Conservation (phyloP, 2,888 invertebrate genomes). For the Heliconius hortense region DNA sequence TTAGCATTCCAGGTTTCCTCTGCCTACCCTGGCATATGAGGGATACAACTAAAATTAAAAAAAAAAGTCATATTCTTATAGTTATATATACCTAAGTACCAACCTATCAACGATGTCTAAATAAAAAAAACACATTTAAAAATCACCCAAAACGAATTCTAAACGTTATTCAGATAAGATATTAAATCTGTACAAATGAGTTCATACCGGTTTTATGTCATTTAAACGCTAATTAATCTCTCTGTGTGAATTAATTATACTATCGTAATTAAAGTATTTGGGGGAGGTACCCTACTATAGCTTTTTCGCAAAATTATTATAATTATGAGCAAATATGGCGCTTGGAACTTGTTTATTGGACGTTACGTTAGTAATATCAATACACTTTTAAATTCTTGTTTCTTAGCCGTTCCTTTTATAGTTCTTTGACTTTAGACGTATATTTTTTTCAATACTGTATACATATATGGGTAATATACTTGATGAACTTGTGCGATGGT, state of each 20-base stretch:
- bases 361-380: not conserved
- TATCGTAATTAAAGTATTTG: conserved; percentile 3
- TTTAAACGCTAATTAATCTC: conserved; percentile 4
- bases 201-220: not conserved
- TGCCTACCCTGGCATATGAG: too few relatives aligned
- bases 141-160: not conserved
- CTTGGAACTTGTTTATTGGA: conserved; percentile 8
- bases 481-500: not conserved
- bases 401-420: not conserved
- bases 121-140: not conserved
- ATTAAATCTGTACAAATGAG: not conserved
- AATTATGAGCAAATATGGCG: not conserved
- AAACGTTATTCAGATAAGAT: not conserved
- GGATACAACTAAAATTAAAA: too few relatives aligned
- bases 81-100: not conserved
- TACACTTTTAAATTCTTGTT: not conserved
- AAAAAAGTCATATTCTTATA: too few relatives aligned
- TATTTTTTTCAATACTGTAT: not conserved
- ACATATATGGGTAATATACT: not conserved
- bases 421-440: not conserved
- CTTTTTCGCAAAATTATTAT: not conserved
- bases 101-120: not conserved
- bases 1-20: too few relatives aligned
- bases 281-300: not conserved
- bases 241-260: not conserved